Evolutionary conservation across 2,888 invertebrate species (phyloP).

Genomic region (Perdita meconis): DNA sequence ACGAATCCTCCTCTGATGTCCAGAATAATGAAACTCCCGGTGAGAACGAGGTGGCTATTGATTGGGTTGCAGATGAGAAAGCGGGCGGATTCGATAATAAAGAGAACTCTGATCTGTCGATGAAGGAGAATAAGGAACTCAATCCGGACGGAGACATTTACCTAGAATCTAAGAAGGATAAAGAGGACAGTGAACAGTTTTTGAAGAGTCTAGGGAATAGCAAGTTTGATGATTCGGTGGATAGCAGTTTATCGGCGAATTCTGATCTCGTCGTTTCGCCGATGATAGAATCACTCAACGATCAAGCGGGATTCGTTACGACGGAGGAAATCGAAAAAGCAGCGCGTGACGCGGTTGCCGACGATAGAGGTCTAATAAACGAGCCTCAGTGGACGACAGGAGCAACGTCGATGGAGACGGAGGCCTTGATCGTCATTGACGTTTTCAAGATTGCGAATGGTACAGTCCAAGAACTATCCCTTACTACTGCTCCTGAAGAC

Average conservation of each 20-base stretch:
- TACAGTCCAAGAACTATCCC: not conserved
- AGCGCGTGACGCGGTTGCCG: not conserved
- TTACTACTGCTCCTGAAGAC: too few relatives aligned
- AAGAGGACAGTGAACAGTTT: not conserved
- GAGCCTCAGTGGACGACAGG: not conserved
- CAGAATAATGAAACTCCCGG: constrained; percentile 9
- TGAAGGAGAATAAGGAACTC: not conserved
- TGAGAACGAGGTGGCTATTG: not conserved
- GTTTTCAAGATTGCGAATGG: constrained; percentile 25
- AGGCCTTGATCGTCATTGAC: constrained; percentile 38
- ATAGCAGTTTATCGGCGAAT: not conserved
- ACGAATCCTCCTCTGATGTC: too few relatives aligned
- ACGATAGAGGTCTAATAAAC: not conserved
- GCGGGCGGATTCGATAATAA: not conserved
- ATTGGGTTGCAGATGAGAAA: not conserved
- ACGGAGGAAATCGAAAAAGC: not conserved
- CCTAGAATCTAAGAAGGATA: too few relatives aligned
- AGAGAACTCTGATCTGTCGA: not conserved
- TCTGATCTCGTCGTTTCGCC: not conserved
- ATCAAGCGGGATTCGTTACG: not conserved
- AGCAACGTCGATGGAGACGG: not conserved
- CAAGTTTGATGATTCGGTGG: not conserved
- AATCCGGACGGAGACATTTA: not conserved
- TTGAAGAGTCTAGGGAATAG: not conserved
- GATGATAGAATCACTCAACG: not conserved